Evolutionary conservation across 2,888 invertebrate species (phyloP), one percentile per base, ranked within the genome.

Genomic region (Parnassius orleans): DNA sequence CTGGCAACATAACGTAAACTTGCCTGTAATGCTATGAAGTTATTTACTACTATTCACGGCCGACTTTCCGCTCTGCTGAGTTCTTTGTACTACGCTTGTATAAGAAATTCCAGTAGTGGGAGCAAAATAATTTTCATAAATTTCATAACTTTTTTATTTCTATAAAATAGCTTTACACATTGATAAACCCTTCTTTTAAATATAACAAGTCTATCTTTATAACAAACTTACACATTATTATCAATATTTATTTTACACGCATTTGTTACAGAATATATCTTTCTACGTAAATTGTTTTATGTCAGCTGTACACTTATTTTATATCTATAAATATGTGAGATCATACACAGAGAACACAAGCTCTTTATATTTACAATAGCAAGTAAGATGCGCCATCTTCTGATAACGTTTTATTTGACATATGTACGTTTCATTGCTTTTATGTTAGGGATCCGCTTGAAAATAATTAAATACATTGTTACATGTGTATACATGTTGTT

Each of bases 351-450:
- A 51, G 43, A 53, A 52, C 57, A 62, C 48, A 12, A 43, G 53
- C 57, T 53, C 53, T 48, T 47, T 53, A 61, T 61, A 58, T 58
- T 58, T 58, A 57, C 61, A 61, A n/a, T 48, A 12, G 14, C 53
- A 24, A 61, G 33, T 47, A 47, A 54, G 42, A 55, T 55, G 50
- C 48, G 47, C 46, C 41, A 48, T 57, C 42, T 43, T 48, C n/a
- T 53, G 57, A 61, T 61, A 57, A 14, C 24, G 15, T 50, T 12
- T 9, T 43, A 33, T 55, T 44, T 55, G 50, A 50, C 53, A 14
- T 43, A 43, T 24, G 50, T 55, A 43, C 42, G 50, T 55, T 56
- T 14, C 3, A 48, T 14, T 43, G 43, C 10, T 11, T 43, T 43
- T 11, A 43, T 10, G 11, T 11, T 43, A 33, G 43, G 11, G 2